phyloP scores from a whole-genome alignment of 2,797 vertebrate genomes.

The Xenopus petersii region DNA sequence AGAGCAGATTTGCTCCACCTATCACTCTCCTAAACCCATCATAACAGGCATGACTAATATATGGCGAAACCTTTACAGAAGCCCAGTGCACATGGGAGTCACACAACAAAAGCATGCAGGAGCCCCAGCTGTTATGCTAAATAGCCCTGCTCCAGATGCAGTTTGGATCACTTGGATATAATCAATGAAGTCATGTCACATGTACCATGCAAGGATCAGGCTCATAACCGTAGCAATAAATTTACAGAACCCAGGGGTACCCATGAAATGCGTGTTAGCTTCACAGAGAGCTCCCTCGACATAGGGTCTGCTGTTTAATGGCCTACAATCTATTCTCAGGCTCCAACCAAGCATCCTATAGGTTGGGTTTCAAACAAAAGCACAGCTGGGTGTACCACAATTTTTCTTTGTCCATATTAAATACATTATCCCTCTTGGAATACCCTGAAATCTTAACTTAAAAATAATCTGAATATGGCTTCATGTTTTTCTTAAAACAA shows the following conservation, averaged over 20 bases:
- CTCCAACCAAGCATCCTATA: no score
- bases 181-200: conserved; percentile 10
- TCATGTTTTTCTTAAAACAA: no score
- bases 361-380: no score
- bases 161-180: conserved; percentile 5
- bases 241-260: conserved; percentile 6
- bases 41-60: conserved; percentile 23
- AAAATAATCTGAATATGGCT: no score
- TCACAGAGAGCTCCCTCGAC: no score
- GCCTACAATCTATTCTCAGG: no score
- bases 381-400: no score
- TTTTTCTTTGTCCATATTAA: no score
- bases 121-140: conserved; percentile 28
- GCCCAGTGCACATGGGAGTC: conserved; percentile 20
- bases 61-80: neutral
- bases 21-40: neutral
- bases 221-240: neutral
- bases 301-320: no score
- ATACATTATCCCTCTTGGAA: no score
- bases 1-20: neutral
- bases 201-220: conserved; percentile 1
- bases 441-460: no score
- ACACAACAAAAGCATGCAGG: conserved; percentile 22
- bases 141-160: conserved; percentile 1
- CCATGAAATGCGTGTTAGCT: neutral